phyloP scores from a whole-genome alignment of 2,113 vertebrate species.

The Gopherus evgoodei region DNA sequence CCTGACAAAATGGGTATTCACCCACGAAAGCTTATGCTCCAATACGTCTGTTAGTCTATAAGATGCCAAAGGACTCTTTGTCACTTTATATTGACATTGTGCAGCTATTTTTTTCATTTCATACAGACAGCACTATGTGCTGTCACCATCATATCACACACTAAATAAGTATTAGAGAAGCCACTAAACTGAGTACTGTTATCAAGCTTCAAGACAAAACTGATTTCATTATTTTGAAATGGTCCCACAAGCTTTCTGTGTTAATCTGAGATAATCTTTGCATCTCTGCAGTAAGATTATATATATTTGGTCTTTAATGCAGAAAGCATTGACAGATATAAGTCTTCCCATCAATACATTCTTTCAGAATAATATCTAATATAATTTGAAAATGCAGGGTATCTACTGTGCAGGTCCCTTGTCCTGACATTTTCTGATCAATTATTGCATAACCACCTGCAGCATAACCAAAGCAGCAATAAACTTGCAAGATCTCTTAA shows the following conservation, averaged over 20 bases:
- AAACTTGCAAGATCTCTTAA: background rate
- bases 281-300: background rate
- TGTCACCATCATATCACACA: background rate
- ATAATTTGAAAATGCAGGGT: background rate
- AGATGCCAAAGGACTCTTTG: too few relatives aligned
- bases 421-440: background rate
- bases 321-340: background rate
- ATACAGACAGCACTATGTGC: background rate
- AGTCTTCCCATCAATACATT: background rate
- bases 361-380: background rate
- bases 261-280: background rate
- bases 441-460: background rate
- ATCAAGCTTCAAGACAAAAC: background rate
- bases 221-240: background rate
- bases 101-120: background rate
- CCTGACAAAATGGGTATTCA: too few relatives aligned
- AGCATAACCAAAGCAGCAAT: background rate
- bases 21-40: too few relatives aligned
- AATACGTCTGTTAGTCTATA: too few relatives aligned
- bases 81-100: rapidly evolving
- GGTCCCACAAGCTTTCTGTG: background rate
- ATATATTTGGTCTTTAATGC: background rate
- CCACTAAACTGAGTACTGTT: background rate
- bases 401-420: rapidly evolving
- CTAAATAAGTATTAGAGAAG: background rate